A percentile compares a stretch with the other conserved stretches of the same genome.
phyloP scores from a whole-genome alignment of 1,140 invertebrate species.

The Plutomurus gul region DNA sequence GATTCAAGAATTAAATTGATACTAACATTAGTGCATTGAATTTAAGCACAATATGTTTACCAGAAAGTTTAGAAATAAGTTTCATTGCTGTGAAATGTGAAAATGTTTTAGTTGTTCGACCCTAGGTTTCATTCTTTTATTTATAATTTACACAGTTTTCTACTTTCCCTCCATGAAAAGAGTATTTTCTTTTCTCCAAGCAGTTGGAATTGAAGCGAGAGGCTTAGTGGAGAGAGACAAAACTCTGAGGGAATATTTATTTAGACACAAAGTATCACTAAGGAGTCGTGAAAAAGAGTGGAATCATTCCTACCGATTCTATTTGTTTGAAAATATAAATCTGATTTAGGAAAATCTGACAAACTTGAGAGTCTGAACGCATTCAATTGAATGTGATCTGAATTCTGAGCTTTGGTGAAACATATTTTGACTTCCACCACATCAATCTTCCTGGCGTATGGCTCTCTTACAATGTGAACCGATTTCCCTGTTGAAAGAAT shows the following conservation, averaged over 20 bases:
- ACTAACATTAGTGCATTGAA: too few species aligned
- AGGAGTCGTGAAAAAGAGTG: background rate
- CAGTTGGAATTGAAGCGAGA: background rate
- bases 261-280: background rate
- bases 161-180: background rate
- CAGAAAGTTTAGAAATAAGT: too few species aligned
- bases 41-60: too few species aligned
- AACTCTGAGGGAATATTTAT: background rate
- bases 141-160: background rate
- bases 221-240: background rate
- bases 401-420: too few species aligned
- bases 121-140: background rate
- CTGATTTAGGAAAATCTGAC: background rate
- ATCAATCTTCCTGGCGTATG: too few species aligned
- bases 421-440: too few species aligned
- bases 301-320: too few species aligned
- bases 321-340: background rate
- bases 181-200: background rate
- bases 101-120: background rate
- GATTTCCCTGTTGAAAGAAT: too few species aligned
- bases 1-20: too few species aligned
- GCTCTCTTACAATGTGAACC: too few species aligned
- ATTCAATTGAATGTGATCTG: background rate
- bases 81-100: background rate
- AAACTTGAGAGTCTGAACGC: background rate